Evolutionary conservation across 2,113 vertebrate species (phyloP).

Genomic region (Sinocyclocheilus rhinocerous): DNA sequence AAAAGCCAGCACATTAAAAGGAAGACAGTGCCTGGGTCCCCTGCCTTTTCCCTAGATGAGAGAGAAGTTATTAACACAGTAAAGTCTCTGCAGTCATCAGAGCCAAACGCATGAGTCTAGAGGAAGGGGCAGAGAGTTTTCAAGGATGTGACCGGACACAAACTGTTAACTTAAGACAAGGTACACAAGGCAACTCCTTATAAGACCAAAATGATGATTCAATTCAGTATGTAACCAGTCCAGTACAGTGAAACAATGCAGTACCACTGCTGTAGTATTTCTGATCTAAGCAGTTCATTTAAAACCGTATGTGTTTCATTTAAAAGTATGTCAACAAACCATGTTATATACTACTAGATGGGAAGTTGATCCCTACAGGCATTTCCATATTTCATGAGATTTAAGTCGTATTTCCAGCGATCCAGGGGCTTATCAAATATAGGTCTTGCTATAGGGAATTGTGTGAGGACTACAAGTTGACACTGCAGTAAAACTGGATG

Average conservation of each 20-base stretch:
- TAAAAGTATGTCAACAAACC: background rate
- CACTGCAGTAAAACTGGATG: conserved; percentile 16
- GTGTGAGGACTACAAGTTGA: background rate
- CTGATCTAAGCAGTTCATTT: background rate
- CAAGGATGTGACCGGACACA: conserved; percentile 44
- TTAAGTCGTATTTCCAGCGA: background rate
- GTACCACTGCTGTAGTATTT: background rate
- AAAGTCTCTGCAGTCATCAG: conserved; percentile 53
- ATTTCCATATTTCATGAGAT: conserved; percentile 9
- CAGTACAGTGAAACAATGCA: background rate
- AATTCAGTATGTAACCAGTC: background rate
- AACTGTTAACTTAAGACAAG: conserved; percentile 41
- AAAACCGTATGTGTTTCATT: background rate
- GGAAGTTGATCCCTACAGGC: background rate
- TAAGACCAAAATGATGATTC: background rate
- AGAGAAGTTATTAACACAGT: conserved; percentile 61
- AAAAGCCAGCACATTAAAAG: conserved; percentile 64
- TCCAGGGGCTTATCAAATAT: background rate
- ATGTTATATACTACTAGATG: background rate
- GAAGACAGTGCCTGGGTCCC: conserved; percentile 59
- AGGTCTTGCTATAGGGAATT: conserved; percentile 7
- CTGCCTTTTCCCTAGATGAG: conserved; percentile 58
- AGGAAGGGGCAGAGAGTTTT: conserved; percentile 37
- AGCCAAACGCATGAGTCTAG: conserved; percentile 40
- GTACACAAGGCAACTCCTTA: conserved; percentile 21